Evolutionary conservation across 2,888 invertebrate species (phyloP).

Genomic region (Cheilosia pagana): DNA sequence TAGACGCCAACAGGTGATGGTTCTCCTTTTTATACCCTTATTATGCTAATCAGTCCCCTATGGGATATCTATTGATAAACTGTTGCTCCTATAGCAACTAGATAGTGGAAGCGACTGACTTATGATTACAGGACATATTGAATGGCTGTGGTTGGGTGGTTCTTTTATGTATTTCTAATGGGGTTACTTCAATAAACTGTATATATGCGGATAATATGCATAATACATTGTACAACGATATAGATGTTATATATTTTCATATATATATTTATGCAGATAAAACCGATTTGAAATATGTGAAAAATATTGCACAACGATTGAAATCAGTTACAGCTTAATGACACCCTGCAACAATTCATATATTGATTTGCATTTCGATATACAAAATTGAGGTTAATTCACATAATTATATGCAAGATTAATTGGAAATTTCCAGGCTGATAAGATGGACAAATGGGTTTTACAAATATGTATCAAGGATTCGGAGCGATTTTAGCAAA

Average conservation of each 20-base stretch:
- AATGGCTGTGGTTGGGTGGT: conserved; percentile 33
- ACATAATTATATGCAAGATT: conserved; percentile 14
- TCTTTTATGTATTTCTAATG: conserved; percentile 4
- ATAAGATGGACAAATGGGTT: too few species aligned
- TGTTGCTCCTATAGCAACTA: conserved; percentile 62
- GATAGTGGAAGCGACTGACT: conserved; percentile 42
- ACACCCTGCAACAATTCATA: conserved; percentile 13
- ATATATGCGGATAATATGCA: too few species aligned
- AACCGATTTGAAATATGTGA: conserved; percentile 5
- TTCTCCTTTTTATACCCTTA: conserved; percentile 72
- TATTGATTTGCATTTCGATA: conserved; percentile 25
- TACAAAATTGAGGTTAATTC: conserved; percentile 24
- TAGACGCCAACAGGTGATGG: conserved; percentile 62
- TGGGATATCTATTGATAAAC: conserved; percentile 54
- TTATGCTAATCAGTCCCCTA: conserved; percentile 52
- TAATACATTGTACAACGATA: not conserved
- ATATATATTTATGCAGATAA: not conserved
- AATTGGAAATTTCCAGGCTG: not conserved
- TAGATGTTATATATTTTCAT: not conserved
- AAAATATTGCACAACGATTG: conserved; percentile 8
- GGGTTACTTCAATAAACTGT: conserved; percentile 12
- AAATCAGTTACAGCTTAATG: not conserved
- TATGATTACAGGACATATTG: conserved; percentile 59
- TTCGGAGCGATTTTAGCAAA: too few species aligned
- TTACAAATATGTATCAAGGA: too few species aligned